Percentiles rank a stretch among this genome's conserved stretches.
Evolutionary conservation across 2,113 vertebrate species (phyloP).

Genomic region (Calyptomena viridis): DNA sequence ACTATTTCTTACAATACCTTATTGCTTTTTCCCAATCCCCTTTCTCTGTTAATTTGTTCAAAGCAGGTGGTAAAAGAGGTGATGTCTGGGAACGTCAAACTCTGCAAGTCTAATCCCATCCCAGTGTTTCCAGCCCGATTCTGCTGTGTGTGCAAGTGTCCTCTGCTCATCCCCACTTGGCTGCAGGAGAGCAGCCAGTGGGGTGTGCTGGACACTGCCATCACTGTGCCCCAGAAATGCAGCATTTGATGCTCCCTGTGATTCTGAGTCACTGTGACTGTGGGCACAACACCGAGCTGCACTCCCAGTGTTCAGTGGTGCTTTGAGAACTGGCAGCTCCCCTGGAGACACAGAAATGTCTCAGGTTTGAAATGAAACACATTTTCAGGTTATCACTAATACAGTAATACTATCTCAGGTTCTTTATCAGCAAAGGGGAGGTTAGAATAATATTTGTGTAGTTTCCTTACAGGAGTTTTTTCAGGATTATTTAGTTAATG

Average conservation of each 20-base stretch:
- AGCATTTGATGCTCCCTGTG: not conserved
- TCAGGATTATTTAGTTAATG: not conserved
- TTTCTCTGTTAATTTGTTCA: not conserved
- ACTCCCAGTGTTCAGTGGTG: not conserved
- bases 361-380: not conserved
- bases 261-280: not conserved
- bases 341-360: not conserved
- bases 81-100: not conserved
- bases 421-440: not conserved
- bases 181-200: not conserved
- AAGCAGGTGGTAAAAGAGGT: not conserved
- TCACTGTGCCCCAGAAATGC: not conserved
- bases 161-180: not conserved
- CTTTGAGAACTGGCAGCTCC: not conserved
- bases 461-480: not conserved
- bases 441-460: not conserved
- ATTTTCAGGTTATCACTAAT: not conserved
- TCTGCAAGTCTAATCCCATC: not conserved
- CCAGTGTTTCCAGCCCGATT: not conserved
- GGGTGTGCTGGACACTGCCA: not conserved
- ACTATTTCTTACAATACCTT: not conserved
- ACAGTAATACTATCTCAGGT: not conserved
- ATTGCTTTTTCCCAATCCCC: not conserved
- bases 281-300: not conserved
- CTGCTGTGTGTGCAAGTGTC: not conserved